Evolutionary conservation across 1,140 invertebrate species (phyloP).

Genomic region (Philotrypesis tridentata): DNA sequence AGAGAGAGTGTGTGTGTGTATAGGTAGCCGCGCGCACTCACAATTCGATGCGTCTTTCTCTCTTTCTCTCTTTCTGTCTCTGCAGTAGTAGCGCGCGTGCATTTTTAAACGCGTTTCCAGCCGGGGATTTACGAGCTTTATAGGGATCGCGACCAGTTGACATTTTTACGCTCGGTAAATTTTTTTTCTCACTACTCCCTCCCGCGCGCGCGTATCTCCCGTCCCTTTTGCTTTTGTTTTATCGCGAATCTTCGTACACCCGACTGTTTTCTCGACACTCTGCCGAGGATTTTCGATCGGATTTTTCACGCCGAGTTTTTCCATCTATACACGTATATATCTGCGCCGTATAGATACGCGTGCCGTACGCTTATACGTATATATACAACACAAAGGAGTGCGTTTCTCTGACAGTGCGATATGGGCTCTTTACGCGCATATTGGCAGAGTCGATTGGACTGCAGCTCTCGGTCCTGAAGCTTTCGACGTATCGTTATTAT

Average conservation of each 20-base stretch:
- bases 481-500: background rate
- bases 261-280: background rate
- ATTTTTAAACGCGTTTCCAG: conserved; percentile 20
- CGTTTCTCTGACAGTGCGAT: too few relatives aligned
- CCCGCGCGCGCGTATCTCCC: background rate
- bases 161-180: conserved; percentile 11
- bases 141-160: conserved; percentile 2
- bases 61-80: background rate
- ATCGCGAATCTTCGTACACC: conserved; percentile 13
- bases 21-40: background rate
- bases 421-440: background rate
- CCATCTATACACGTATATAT: too few relatives aligned
- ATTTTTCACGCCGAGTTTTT: background rate
- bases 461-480: background rate
- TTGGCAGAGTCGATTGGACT: too few relatives aligned
- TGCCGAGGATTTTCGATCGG: background rate
- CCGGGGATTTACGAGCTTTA: conserved; percentile 16
- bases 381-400: too few relatives aligned
- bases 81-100: background rate
- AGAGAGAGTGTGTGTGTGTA: too few relatives aligned
- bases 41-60: background rate
- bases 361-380: too few relatives aligned
- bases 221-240: conserved; percentile 22
- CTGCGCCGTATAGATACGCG: too few relatives aligned
- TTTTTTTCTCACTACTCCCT: background rate